Percentiles rank a stretch among this genome's conserved stretches.
Conservation (phyloP, 2,888 invertebrate genomes). For the Rhodophaea formosa region DNA sequence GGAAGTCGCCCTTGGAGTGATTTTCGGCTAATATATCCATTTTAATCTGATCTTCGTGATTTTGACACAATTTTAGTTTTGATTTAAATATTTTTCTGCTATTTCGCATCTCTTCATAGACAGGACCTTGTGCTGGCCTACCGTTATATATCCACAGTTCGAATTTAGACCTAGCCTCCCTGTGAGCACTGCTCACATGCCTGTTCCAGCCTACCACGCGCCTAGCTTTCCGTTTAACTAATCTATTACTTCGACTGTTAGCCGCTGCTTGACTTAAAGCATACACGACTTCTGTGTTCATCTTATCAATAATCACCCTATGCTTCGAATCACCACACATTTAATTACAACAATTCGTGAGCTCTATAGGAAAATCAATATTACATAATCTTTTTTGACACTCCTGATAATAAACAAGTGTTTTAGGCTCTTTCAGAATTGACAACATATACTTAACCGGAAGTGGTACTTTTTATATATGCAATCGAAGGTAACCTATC, state of each 20-base stretch:
- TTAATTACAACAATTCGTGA: conserved; percentile 8
- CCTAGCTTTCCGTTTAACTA: background rate
- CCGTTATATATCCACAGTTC: background rate
- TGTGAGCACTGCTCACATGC: background rate
- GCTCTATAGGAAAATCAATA: conserved; percentile 8
- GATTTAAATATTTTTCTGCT: conserved; percentile 7
- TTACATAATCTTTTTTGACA: background rate
- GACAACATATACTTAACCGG: no score
- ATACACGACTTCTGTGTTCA: background rate
- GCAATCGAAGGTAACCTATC: no score
- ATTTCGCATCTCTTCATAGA: conserved; percentile 4
- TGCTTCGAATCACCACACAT: conserved; percentile 6
- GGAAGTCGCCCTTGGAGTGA: no score
- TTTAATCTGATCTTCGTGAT: no score
- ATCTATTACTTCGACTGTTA: no score
- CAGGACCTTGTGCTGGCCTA: background rate
- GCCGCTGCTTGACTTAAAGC: conserved; percentile 1
- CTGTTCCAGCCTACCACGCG: background rate
- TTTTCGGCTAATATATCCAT: no score
- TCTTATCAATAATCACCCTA: background rate
- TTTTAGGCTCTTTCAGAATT: no score
- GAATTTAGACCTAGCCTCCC: conserved; percentile 1
- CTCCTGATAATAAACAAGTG: background rate
- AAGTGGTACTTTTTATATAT: no score
- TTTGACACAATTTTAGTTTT: conserved; percentile 8